Evolutionary conservation across 2,113 vertebrate species (phyloP), one percentile per base, ranked within the genome.

Genomic region (Cyprinus carpio): DNA sequence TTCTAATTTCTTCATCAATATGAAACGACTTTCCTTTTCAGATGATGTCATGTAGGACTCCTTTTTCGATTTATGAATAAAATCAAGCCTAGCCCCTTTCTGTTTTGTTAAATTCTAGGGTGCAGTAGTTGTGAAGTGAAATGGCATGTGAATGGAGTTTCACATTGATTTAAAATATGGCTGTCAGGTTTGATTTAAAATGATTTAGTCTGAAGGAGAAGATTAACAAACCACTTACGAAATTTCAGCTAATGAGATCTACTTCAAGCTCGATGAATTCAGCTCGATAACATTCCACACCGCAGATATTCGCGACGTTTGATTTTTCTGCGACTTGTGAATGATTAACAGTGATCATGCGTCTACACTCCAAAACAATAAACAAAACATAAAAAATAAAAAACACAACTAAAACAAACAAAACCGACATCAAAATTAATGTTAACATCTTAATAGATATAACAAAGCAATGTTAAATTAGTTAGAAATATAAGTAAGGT

Each of bases 201-300:
- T 64, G 9, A 81, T 81, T 81, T 18, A 27, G 13, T 25, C 12
- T 27, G 58, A 46, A 75, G n/a, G 56, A 62, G 56, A 80, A 64
- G 78, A 81, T 81, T 37, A 81, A 81, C 58, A 80, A 80, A 37
- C 58, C 77, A 64, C 37, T 81, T 81, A 25, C 29, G 16, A 16
- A 64, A 64, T 81, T 18, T n/a, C 58, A 46, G 78, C 37, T 81
- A 81, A 81, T 81, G 40, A 81, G 78, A 64, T 81, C 37, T 43
- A 58, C 76, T 78, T 65, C 58, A 80, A 12, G 58, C 77, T 16
- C 16, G 23, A 34, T 6, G 77, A 56, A 43, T 62, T 80, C n/a
- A n/a, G n/a, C n/a, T n/a, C n/a, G n/a, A n/a, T n/a, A n/a, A n/a
- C n/a, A n/a, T n/a, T n/a, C n/a, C n/a, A n/a, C n/a, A n/a, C 77